Percentiles rank a stretch among this genome's conserved stretches.
phyloP scores from a whole-genome alignment of 30 jellyfish, hydroid and myxozoan genomes.

The Hydractinia symbiolongicarpus region DNA sequence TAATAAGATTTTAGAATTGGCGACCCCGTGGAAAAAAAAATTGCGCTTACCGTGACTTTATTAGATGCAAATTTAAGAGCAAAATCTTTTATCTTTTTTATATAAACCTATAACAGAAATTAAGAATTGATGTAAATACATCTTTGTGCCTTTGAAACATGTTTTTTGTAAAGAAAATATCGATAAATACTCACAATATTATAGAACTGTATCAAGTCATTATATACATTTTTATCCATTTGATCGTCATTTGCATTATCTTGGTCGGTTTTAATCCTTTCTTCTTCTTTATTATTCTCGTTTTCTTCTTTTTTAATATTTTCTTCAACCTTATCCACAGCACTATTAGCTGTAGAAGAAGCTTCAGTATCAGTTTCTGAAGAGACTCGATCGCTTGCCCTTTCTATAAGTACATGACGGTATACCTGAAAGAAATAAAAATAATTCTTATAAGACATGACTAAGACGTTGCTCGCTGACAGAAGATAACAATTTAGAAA shows the following conservation, averaged over 20 bases:
- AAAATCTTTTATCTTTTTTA: slow-evolving; percentile 76
- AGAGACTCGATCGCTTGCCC: background rate
- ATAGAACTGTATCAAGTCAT: slow-evolving; percentile 88
- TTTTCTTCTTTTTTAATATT: background rate
- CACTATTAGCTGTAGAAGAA: background rate
- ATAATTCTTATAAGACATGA: too few species aligned
- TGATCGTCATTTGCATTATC: background rate
- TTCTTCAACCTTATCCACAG: slow-evolving; percentile 4
- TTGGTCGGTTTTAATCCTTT: slow-evolving; percentile 7
- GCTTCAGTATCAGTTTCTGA: background rate
- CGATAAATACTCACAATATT: slow-evolving; percentile 43
- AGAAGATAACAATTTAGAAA: too few species aligned
- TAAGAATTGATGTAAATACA: background rate
- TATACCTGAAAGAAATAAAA: background rate
- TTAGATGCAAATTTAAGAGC: slow-evolving; percentile 79
- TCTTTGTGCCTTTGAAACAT: background rate
- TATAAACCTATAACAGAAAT: slow-evolving; percentile 44
- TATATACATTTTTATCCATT: slow-evolving; percentile 34
- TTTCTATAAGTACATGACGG: background rate
- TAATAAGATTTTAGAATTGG: background rate
- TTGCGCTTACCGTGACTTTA: slow-evolving; percentile 48
- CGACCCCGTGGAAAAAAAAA: background rate
- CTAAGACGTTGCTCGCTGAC: too few species aligned
- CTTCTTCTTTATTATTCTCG: slow-evolving; percentile 27
- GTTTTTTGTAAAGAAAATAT: background rate